These are phyloP conservation scores for Sphyrna mokarran DNA, from an alignment of 2,113 vertebrate genomes.

Conservation along the genomic window DNA sequence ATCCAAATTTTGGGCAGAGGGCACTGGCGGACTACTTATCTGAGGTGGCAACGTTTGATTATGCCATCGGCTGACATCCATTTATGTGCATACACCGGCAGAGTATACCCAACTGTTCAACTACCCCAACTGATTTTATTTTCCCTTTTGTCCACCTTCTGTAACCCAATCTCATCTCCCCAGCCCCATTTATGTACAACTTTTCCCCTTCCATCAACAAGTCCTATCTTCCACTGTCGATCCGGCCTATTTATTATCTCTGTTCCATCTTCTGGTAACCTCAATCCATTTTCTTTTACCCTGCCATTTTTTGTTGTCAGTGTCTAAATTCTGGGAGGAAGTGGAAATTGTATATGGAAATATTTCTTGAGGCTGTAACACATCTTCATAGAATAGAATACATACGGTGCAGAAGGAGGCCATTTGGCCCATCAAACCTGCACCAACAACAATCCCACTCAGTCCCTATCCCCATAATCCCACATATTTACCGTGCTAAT, in stretches of 20 bases:
- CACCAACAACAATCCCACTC: too few relatives aligned
- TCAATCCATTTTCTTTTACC: background rate
- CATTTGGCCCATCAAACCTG: too few relatives aligned
- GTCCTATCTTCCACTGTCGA: background rate
- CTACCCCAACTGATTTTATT: background rate
- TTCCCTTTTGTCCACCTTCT: background rate
- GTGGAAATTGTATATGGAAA: background rate
- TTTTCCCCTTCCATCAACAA: background rate
- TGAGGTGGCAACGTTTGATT: background rate
- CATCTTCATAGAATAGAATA: background rate
- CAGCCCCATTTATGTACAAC: background rate
- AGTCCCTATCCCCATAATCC: too few relatives aligned
- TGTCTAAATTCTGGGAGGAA: background rate
- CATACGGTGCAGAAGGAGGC: too few relatives aligned
- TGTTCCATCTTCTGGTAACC: background rate
- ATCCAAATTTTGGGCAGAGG: background rate
- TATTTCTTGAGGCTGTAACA: background rate
- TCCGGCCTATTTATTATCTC: background rate
- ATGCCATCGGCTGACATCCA: background rate
- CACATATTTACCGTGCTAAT: too few relatives aligned
- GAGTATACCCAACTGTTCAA: background rate
- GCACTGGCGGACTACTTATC: background rate
- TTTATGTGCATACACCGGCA: background rate
- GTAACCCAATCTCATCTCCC: background rate
- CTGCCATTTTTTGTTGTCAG: background rate